Base-by-base conservation (phyloP, 2,113 vertebrate genomes). In the Myotis brandtii region DNA sequence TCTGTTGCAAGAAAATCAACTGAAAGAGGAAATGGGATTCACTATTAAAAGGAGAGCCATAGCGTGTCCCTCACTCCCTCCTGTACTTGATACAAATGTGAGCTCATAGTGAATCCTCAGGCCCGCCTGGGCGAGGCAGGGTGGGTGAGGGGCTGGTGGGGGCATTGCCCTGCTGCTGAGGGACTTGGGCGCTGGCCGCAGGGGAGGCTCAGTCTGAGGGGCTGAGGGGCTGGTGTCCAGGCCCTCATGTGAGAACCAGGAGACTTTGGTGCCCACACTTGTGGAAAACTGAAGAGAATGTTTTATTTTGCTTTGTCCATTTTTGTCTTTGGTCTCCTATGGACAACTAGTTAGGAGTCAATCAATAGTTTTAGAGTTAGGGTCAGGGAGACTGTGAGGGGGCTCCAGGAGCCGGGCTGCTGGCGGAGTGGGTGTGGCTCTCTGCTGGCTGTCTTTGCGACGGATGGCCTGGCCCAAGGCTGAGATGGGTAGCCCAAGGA, bases 41-140 rank as follows among this genome's bases (percentile, higher is more conserved):
- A 54, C 97, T 95, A 94, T 96, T 95, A 97, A 97, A 97, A 93
- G 23, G 91, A 84, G 92, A 88, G 89, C 96, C 93, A 86, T 72
- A 87, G 97, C 62, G 80, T 97, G 83, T 92, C 88, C 1, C 0
- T 93, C 54, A 50, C 82, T 70, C 82, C 92, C 46, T 52, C 94
- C 70, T 34, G 62, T 75, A 86, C 86, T 93, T 96, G 97, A 98
- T 98, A 90, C 96, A 96, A 97, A 98, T 98, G 97, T 95, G 69
- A 82, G 66, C 82, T 97, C 64, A 27, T 95, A 97, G 97, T 97
- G 95, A 98, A 98, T 97, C 97, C 97, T 97, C 96, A 95, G 93
- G 64, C 88, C 9, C 25, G 79, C 93, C 94, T 84, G 87, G 92
- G 23, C 88, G 92, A 76, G 98, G 96, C 69, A 70, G 59, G 89